Evolutionary conservation across 2,113 vertebrate genomes (phyloP), one percentile per base, ranked within the genome.

Genomic region (Astur gentilis): DNA sequence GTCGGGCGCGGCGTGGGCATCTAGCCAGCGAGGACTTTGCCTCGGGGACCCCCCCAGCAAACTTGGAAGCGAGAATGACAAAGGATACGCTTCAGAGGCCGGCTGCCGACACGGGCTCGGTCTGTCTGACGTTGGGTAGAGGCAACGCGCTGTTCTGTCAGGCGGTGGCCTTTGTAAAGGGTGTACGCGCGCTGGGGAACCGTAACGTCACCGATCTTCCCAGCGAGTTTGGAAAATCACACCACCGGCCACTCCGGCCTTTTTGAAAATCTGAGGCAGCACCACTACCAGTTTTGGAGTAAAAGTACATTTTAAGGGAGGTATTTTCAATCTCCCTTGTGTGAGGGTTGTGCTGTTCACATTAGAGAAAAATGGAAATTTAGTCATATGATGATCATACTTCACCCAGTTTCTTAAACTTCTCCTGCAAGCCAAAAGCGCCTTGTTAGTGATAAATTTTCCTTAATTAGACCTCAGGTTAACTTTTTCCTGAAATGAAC

Each of bases 151-250:
- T 17, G 14, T 2, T 52, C 27, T 12, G 40, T 14, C 3, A 13
- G 44, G 55, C 32, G 49, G 29, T 0, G 17, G 22, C 0, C 0
- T 47, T 42, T 64, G 44, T n/a, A 31, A 42, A 60, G 64, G 29
- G 31, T 13, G 11, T 11, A 1, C 6, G 17, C 18, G 26, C 16
- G 2, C 62, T 3, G 16, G 27, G 42, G 38, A 69, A 10, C 3
- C 22, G 34, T 10, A 61, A 54, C 0, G 1, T 5, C 36, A 23
- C 7, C 60, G 17, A 34, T 8, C 29, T 73, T 32, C 78, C 38
- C 9, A 11, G 23, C 6, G 64, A 6, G 0, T 52, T 17, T 67
- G 36, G 31, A 64, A 89, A 82, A 82, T 32, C 38, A 34, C 29
- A 19, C 4, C 38, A 1, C 17, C 62, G 17, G 13, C 40, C 27